Evolutionary conservation across 1,140 invertebrate species (phyloP), one percentile per base, ranked within the genome.

Genomic region (Brachionus paranguensis): DNA sequence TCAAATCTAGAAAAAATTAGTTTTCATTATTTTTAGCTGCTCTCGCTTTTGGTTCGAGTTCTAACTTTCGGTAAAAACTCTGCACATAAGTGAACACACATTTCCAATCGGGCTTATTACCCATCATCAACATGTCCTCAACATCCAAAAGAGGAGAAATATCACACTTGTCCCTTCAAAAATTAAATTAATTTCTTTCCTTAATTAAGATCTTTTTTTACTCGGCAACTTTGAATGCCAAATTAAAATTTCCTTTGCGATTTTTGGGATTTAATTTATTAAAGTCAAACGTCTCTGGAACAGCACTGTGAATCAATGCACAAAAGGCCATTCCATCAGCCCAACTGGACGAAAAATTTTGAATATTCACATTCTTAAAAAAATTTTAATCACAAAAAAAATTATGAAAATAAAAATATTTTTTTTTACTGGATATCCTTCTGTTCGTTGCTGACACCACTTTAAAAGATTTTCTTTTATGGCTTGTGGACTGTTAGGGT

Each of bases 31-130:
- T 81, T 60, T 43, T 68, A 14, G 78, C 76, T 1, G 76, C 78
- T 64, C 17, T 81, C 0, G 78, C 78, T 47, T 81, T 81, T 37
- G 78, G 78, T 41, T 81, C 78, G 7, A 81, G 14, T 17, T 81
- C 78, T 8, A 81, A 64, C 64, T 78, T 64, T 47, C 55, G 10
- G 47, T 99, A 97, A 88, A 98, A 94, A 86, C 94, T 94, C 91
- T 99, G 97, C 70, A 99, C 95, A 89, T 99, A 99, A 60, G 96
- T 98, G 91, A 99, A 99, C 47, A 99, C 96, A 90, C 96, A 99
- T 90, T 99, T 99, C 96, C 96, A 99, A 90, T 99, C 97, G 14
- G 97, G 97, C 84, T 88, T 89, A 86, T 91, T 70, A 20, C 84
- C 84, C 84, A 84, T 84, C 60, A 78, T n/a, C 17, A 84, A 8